Base-by-base conservation (phyloP, 2,797 vertebrate species). In the Phalloptychus januarius region DNA sequence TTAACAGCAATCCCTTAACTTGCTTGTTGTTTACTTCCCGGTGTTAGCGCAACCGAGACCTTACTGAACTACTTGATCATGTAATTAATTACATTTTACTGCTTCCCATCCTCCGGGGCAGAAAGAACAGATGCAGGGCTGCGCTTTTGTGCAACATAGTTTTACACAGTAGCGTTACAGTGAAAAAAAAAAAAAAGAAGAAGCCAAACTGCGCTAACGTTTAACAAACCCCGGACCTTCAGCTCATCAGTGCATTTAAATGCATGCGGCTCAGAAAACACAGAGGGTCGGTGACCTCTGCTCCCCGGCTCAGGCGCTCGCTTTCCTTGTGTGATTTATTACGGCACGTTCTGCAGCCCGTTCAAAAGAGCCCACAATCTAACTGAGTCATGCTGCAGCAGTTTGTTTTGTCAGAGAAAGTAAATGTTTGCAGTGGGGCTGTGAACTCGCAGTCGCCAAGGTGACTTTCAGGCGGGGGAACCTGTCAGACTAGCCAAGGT, bases 351-450 rank as follows among this genome's bases (percentile, higher is more conserved):
- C 46, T 82, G 79, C 71, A 40, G 72, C 74, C 80, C 46, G 79
- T 77, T 83, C 74, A 78, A 80, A 52, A 83, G 81, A 83, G 86
- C 79, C 80, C 85, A 80, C 86, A 76, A 74, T 38, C 72, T 69
- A 80, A 93, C 91, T 90, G 91, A 94, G 88, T 91, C 90, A 92
- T 83, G 83, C 90, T 90, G 92, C 90, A 89, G 90, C 86, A 83
- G 79, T 75, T 91, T 10, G 25, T 25, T 52, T 83, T 88, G 89
- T 92, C 86, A 89, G 87, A 83, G 78, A 82, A 89, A 90, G 87
- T 73, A 85, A 88, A 88, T 69, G 74, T 85, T 92, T 89, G 83
- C 82, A 78, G 82, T 54, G 79, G 63, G 80, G 84, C 80, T 83
- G 77, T 87, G 89, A 93, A 90, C 91, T 85, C 85, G 33, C 58